Evolutionary conservation across 2,888 invertebrate genomes (phyloP).

Genomic region (Tuta absoluta): DNA sequence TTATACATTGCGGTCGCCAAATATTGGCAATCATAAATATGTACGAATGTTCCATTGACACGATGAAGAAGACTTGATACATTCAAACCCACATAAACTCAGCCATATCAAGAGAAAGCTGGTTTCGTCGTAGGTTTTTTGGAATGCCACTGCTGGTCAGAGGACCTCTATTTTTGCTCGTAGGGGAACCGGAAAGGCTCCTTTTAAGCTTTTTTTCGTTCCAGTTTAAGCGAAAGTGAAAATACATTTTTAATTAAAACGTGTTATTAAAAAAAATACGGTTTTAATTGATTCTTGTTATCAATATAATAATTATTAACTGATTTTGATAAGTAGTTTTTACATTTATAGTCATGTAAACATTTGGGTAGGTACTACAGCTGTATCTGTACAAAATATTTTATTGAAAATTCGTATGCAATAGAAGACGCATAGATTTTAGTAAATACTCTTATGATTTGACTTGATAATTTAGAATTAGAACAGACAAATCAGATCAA

Average conservation of each 20-base stretch:
- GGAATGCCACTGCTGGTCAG: conserved; percentile 28
- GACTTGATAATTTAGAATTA: background rate
- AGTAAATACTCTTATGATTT: background rate
- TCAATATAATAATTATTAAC: background rate
- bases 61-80: too few relatives aligned
- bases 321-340: background rate
- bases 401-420: too few relatives aligned
- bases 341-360: too few relatives aligned
- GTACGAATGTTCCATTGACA: too few relatives aligned
- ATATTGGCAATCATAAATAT: too few relatives aligned
- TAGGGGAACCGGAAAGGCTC: conserved; percentile 32
- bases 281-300: background rate
- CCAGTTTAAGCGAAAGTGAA: conserved; percentile 24
- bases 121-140: conserved; percentile 31
- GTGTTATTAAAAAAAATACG: background rate
- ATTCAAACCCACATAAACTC: conserved; percentile 17
- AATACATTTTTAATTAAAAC: conserved; percentile 7
- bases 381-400: too few relatives aligned
- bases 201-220: conserved; percentile 27
- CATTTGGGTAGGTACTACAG: too few relatives aligned
- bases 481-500: conserved; percentile 6
- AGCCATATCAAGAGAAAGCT: conserved; percentile 32
- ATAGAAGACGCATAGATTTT: too few relatives aligned
- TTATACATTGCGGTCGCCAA: too few relatives aligned
- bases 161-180: conserved; percentile 33